A percentile compares a stretch with the other conserved stretches of the same genome.
Conservation (phyloP, 2,888 invertebrate species). For the Pachycephus smyrnensis region DNA sequence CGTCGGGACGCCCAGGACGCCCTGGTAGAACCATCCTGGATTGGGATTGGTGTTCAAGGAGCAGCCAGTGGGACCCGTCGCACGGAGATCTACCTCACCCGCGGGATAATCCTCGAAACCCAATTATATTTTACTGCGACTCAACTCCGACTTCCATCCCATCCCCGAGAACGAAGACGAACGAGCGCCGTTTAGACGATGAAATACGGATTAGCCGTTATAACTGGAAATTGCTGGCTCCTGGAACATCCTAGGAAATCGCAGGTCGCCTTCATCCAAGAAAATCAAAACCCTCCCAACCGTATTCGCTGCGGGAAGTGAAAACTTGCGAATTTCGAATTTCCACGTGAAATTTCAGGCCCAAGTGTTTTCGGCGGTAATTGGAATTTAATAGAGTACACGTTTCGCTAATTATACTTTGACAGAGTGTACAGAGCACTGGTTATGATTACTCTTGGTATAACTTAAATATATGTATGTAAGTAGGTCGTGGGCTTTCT, state of each 20-base stretch:
- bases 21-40: not conserved
- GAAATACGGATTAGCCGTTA: slow-evolving; percentile 67
- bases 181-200: slow-evolving; percentile 61
- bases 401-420: not conserved
- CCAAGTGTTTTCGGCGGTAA: not conserved
- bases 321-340: not conserved
- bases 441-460: not conserved
- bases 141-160: slow-evolving; percentile 64
- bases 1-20: not conserved
- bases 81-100: slow-evolving; percentile 65
- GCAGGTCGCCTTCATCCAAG: not conserved
- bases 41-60: slow-evolving; percentile 32
- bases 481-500: slow-evolving; percentile 4
- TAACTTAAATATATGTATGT: not conserved
- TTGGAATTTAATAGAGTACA: not conserved
- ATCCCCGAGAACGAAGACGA: slow-evolving; percentile 57
- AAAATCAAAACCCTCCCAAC: not conserved
- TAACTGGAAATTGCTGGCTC: slow-evolving; percentile 62
- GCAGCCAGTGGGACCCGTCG: slow-evolving; percentile 51
- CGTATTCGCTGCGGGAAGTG: not conserved
- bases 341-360: not conserved
- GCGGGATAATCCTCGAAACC: slow-evolving; percentile 66
- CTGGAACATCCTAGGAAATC: not conserved
- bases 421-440: not conserved
- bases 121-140: slow-evolving; percentile 67